These are phyloP conservation scores for Labeo rohita DNA, from an alignment of 2,113 vertebrate genomes.

Conservation along the genomic window DNA sequence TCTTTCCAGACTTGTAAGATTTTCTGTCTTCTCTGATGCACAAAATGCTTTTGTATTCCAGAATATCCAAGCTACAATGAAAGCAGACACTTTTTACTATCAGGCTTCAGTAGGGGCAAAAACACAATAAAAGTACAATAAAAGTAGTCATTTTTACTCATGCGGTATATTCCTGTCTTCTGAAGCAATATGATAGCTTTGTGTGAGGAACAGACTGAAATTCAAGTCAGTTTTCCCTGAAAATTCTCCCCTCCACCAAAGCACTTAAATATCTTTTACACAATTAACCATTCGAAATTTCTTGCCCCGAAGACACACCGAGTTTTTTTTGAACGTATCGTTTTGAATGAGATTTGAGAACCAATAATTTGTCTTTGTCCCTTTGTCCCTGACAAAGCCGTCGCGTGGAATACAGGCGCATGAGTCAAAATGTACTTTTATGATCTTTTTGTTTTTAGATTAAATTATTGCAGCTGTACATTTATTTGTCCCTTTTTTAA, in stretches of 20 bases:
- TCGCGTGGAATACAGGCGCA: background rate
- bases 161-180: background rate
- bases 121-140: background rate
- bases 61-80: background rate
- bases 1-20: background rate
- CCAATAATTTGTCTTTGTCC: background rate
- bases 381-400: background rate
- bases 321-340: background rate
- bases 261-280: background rate
- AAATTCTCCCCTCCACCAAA: background rate
- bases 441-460: background rate
- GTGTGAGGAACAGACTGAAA: constrained; percentile 7
- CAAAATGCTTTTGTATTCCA: background rate
- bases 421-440: background rate
- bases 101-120: background rate
- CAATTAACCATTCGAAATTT: background rate
- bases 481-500: background rate
- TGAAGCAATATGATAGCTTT: background rate
- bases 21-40: background rate
- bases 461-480: background rate
- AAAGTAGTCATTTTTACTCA: background rate
- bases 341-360: background rate
- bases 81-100: constrained; percentile 10
- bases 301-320: background rate
- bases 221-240: background rate